A percentile compares a stretch with the other conserved stretches of the same genome.
phyloP scores from a whole-genome alignment of 2,797 vertebrate genomes.

The Decapterus maruadsi region DNA sequence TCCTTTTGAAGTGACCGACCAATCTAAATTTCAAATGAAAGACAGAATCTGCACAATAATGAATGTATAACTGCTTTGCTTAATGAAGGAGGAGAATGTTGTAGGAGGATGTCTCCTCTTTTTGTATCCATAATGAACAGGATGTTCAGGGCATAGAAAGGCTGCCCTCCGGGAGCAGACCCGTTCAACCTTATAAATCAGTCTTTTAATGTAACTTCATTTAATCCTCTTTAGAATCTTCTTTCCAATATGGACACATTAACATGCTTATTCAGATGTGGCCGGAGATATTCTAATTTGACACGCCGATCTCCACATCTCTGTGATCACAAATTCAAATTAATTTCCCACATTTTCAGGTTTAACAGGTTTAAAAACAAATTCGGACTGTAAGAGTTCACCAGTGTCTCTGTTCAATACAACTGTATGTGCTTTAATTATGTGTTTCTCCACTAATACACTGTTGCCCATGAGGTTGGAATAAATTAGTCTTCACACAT shows the following conservation, averaged over 20 bases:
- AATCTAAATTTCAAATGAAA: constrained; percentile 98
- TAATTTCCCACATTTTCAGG: background rate
- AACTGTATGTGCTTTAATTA: background rate
- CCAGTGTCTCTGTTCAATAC: background rate
- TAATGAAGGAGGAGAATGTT: constrained; percentile 88
- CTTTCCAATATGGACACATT: constrained; percentile 64
- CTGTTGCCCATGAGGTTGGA: too few species aligned
- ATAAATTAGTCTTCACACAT: too few species aligned
- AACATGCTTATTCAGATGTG: constrained; percentile 65
- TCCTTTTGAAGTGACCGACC: constrained; percentile 95
- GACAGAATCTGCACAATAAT: constrained; percentile 95
- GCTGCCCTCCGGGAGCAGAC: constrained; percentile 68
- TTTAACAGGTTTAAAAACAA: background rate
- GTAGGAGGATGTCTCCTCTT: constrained; percentile 83
- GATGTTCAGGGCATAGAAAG: constrained; percentile 77
- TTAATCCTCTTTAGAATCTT: constrained; percentile 74
- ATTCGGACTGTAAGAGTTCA: background rate
- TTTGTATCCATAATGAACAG: constrained; percentile 85
- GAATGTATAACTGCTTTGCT: constrained; percentile 85
- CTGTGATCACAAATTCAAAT: constrained; percentile 24
- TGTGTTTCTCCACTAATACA: background rate
- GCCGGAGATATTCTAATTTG: constrained; percentile 29
- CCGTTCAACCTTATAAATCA: constrained; percentile 77
- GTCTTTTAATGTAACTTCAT: constrained; percentile 79
- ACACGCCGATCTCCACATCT: constrained; percentile 34